phyloP scores from a whole-genome alignment of 2,888 invertebrate genomes.

The Aporophyla lueneburgensis region DNA sequence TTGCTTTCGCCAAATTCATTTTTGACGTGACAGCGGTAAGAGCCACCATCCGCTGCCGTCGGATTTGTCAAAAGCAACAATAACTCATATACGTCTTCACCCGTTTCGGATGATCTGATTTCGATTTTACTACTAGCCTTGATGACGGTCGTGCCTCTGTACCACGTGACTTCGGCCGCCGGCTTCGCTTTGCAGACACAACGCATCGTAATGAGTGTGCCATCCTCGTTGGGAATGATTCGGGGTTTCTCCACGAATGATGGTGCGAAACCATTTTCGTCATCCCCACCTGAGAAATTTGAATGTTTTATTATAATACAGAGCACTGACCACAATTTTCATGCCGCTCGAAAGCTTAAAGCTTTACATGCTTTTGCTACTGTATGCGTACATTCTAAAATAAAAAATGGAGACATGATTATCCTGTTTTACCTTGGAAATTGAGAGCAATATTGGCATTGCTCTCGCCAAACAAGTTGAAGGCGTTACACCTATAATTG shows the following conservation, averaged over 20 bases:
- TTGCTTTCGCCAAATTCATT: slow-evolving; percentile 99
- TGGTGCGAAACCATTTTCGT: slow-evolving; percentile 98
- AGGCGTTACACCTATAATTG: slow-evolving; percentile 99
- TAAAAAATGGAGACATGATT: slow-evolving; percentile 59
- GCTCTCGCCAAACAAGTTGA: slow-evolving; percentile 99
- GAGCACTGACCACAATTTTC: slow-evolving; percentile 64
- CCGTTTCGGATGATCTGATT: slow-evolving; percentile 94
- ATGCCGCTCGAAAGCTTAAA: slow-evolving; percentile 87
- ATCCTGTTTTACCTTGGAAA: slow-evolving; percentile 96
- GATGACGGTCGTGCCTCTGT: slow-evolving; percentile 96
- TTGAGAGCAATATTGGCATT: slow-evolving; percentile 99
- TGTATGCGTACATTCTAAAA: slow-evolving; percentile 88
- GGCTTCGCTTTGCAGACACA: slow-evolving; percentile 99
- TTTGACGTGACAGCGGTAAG: slow-evolving; percentile 96
- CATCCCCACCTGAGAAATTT: slow-evolving; percentile 94
- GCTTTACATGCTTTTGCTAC: slow-evolving; percentile 87
- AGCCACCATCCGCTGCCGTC: slow-evolving; percentile 90
- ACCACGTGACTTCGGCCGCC: slow-evolving; percentile 98
- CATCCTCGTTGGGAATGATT: slow-evolving; percentile 99
- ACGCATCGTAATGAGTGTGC: slow-evolving; percentile 99
- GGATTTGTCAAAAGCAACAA: slow-evolving; percentile 92
- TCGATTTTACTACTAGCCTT: slow-evolving; percentile 96
- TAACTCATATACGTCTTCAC: slow-evolving; percentile 97
- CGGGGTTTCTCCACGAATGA: slow-evolving; percentile 99
- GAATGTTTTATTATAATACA: slow-evolving; percentile 58